Evolutionary conservation across 2,113 vertebrate species (phyloP).

Genomic region (Scophthalmus maximus): DNA sequence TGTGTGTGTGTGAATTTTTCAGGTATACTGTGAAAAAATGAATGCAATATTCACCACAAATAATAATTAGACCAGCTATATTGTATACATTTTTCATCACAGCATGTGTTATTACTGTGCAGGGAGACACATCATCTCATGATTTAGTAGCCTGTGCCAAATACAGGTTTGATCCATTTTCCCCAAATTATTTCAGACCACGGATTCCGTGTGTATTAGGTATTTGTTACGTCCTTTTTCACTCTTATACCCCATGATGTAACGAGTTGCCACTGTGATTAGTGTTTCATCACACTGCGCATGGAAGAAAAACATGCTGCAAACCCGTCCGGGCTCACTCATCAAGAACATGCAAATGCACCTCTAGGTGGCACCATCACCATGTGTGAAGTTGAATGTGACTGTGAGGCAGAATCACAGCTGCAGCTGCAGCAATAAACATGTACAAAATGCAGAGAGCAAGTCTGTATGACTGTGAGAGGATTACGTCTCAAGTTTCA

Average conservation of each 20-base stretch:
- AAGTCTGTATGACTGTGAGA: not conserved
- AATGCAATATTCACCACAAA: too few relatives aligned
- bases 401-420: constrained; percentile 30
- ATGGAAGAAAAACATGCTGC: constrained; percentile 1
- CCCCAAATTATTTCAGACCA: not conserved
- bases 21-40: too few relatives aligned
- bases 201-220: too few relatives aligned
- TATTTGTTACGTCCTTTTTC: too few relatives aligned
- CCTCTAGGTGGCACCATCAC: constrained; percentile 78
- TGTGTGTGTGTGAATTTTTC: too few relatives aligned
- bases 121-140: not conserved
- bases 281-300: not conserved
- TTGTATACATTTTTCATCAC: not conserved
- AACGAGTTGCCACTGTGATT: not conserved
- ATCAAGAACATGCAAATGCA: constrained; percentile 56
- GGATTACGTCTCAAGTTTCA: not conserved
- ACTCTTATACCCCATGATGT: not conserved
- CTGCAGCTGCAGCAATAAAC: constrained; percentile 21
- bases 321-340: constrained; percentile 28
- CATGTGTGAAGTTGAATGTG: constrained; percentile 54
- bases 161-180: too few relatives aligned
- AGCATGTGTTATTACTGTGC: not conserved
- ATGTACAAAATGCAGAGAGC: not conserved
- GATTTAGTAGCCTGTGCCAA: too few relatives aligned
- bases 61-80: too few relatives aligned